Percentiles rank a stretch among this genome's conserved stretches.
Conservation (phyloP, 2,113 vertebrate species). For the Manacus vitellinus region DNA sequence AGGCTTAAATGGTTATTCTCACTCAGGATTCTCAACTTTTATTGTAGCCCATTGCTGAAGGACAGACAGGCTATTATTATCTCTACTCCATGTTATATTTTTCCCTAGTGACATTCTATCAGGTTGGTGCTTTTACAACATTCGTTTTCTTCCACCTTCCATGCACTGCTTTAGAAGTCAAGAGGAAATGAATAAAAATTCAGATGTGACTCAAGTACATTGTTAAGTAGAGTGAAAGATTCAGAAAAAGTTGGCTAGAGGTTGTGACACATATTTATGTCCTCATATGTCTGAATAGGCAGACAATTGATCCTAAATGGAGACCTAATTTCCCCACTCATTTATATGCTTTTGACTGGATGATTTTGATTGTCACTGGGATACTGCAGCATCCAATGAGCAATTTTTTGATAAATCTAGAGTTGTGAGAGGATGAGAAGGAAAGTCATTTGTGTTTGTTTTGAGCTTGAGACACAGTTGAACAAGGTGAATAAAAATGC, state of each 20-base stretch:
- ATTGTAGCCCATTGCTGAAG: constrained; percentile 33
- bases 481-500: background rate
- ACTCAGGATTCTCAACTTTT: constrained; percentile 2
- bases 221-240: constrained; percentile 13
- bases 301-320: background rate
- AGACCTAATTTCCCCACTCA: background rate
- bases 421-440: background rate
- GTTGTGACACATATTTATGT: background rate
- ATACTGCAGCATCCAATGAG: background rate
- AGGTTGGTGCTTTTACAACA: constrained; percentile 10
- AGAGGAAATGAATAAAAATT: constrained; percentile 6
- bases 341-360: background rate
- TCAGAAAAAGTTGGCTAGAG: background rate
- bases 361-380: background rate
- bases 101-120: constrained; percentile 37
- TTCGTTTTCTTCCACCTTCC: constrained; percentile 10
- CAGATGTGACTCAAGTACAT: background rate
- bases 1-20: constrained; percentile 5
- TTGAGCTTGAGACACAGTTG: background rate
- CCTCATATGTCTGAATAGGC: background rate
- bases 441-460: background rate
- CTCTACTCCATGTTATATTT: background rate
- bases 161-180: constrained; percentile 11
- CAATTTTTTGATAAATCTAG: background rate
- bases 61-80: constrained; percentile 46